Conservation (phyloP, 30 jellyfish, hydroid and myxozoan species). For the Cassiopea andromeda region DNA sequence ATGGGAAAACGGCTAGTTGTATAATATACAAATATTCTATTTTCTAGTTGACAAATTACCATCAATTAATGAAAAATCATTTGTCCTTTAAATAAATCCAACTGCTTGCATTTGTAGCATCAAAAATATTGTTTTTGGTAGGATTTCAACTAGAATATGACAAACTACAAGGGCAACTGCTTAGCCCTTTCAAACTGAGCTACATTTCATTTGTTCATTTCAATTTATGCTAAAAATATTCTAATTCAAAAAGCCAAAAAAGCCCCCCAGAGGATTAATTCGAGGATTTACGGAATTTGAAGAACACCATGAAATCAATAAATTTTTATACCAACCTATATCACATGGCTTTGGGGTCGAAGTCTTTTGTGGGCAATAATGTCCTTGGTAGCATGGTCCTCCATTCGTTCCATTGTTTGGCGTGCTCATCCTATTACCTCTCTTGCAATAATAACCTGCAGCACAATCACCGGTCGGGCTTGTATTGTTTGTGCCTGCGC, state of each 20-base stretch:
- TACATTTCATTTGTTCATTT: neutral
- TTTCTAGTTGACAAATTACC: no score
- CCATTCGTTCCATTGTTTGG: conserved; percentile 91
- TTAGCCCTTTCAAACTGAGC: neutral
- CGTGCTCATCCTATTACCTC: conserved; percentile 86
- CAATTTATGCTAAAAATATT: neutral
- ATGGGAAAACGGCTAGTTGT: neutral
- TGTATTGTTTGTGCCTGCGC: conserved; percentile 94
- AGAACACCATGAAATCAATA: neutral
- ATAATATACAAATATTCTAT: no score
- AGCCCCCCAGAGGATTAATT: no score
- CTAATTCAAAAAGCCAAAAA: no score
- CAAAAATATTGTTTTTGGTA: no score
- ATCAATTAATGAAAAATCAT: no score
- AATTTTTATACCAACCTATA: conserved; percentile 60
- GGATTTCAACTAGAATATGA: neutral
- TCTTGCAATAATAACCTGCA: conserved; percentile 93
- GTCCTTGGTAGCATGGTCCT: conserved; percentile 96
- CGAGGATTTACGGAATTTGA: no score
- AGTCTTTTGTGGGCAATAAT: conserved; percentile 83
- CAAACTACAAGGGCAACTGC: neutral
- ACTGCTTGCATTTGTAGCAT: no score
- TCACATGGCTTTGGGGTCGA: conserved; percentile 82
- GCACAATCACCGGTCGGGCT: conserved; percentile 87
- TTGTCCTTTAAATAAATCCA: no score